Conservation (phyloP, 1,140 invertebrate genomes). For the Sycophila sp. region DNA sequence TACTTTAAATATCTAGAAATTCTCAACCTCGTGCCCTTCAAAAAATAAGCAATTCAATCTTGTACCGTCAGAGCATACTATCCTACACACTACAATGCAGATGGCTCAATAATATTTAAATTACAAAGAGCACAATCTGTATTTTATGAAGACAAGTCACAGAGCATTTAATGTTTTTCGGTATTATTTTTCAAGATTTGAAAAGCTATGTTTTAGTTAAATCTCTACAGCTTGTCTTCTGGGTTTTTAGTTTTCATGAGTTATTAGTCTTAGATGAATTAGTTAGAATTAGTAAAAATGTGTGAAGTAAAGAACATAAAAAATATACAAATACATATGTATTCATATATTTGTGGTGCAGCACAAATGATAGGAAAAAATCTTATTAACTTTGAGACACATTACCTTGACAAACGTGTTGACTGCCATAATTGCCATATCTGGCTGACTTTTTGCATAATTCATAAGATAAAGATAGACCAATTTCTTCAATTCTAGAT, state of each 20-base stretch:
- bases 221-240: constrained; percentile 53
- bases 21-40: constrained; percentile 65
- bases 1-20: constrained; percentile 49
- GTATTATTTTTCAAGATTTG: too few relatives aligned
- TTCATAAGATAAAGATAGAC: constrained; percentile 99
- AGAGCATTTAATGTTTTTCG: constrained; percentile 45
- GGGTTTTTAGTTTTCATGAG: constrained; percentile 45
- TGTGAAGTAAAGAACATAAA: constrained; percentile 27
- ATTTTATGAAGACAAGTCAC: constrained; percentile 50
- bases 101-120: constrained; percentile 60
- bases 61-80: constrained; percentile 57
- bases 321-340: constrained; percentile 22
- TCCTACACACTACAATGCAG: constrained; percentile 57
- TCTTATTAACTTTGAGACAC: constrained; percentile 47
- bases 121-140: constrained; percentile 58
- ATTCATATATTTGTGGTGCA: constrained; percentile 57
- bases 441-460: constrained; percentile 99
- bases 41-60: constrained; percentile 65
- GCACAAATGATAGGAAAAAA: constrained; percentile 50
- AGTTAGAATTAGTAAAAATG: constrained; percentile 22
- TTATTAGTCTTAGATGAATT: constrained; percentile 22
- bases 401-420: constrained; percentile 99
- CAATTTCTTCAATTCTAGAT: constrained; percentile 98
- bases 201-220: too few relatives aligned
- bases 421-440: constrained; percentile 99